Evolutionary conservation across 2,888 invertebrate genomes (phyloP), one percentile per base, ranked within the genome.

Genomic region (Pyrrhosoma nymphula): DNA sequence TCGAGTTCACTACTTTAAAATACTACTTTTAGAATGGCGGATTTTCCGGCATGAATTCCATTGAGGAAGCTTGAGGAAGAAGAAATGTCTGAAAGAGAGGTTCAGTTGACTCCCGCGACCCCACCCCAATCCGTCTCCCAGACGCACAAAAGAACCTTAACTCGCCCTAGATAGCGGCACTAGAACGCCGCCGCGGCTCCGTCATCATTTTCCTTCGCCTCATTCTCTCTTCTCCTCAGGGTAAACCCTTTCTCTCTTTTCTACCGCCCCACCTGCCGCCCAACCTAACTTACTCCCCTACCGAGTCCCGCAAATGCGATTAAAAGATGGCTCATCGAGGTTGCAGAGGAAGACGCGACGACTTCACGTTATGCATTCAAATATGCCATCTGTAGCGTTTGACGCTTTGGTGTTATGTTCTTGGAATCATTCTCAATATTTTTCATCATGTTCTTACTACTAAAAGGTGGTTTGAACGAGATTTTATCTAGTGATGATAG

Each of bases 131-230:
- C n/a, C 89, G 16, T 23, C 12, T 26, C 26, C 55, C 26, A 55
- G 55, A 55, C 55, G 55, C 55, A 82, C 35, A 56, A 89, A 89
- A 89, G 55, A 56, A 89, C 89, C 89, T 55, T 26, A 47, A 47
- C 55, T 89, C 56, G 89, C 89, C 89, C 89, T 23, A 89, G 89
- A 89, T 89, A 89, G 30, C 35, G 26, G 35, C 18, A 35, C 35
- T 10, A 30, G 26, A n/a, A 82, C 82, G 30, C 47, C 47, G 47
- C 47, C 82, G 30, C 47, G 4, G 47, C 47, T 3, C 82, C 55
- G 89, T 47, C 89, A 26, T 55, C 55, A 26, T 89, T 56, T 89
- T 89, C 47, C 18, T 89, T 26, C 88, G 23, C 89, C 89, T 47
- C 47, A 88, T 88, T 56, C 89, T 47, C 47, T 55, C n/a, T 55